A percentile compares a stretch with the other conserved stretches of the same genome.
phyloP scores from a whole-genome alignment of 2,888 invertebrate genomes.

The Drosophila tripunctata region DNA sequence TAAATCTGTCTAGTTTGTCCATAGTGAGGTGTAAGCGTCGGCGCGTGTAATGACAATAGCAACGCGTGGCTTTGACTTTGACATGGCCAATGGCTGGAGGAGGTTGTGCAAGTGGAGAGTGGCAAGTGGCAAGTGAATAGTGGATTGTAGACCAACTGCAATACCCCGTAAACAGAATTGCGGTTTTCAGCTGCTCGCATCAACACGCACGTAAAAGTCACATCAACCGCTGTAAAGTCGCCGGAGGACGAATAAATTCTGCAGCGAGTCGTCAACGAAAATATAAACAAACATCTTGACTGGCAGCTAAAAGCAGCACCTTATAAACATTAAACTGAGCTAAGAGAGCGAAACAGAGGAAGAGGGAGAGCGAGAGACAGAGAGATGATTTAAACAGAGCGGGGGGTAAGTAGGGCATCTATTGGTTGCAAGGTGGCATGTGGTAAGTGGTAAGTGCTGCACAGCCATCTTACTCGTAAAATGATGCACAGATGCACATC shows the following conservation, averaged over 20 bases:
- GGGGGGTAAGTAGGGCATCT: conserved; percentile 16
- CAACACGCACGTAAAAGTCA: conserved; percentile 72
- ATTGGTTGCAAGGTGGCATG: conserved; percentile 17
- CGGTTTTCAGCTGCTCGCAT: conserved; percentile 39
- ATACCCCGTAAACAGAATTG: conserved; percentile 53
- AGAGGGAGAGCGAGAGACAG: neutral
- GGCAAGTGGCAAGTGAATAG: conserved; percentile 5
- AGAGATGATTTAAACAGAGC: neutral
- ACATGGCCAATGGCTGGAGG: conserved; percentile 57
- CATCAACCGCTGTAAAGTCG: conserved; percentile 66
- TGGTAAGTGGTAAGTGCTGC: conserved; percentile 38
- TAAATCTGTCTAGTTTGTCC: neutral
- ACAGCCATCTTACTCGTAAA: conserved; percentile 50
- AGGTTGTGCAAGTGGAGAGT: neutral
- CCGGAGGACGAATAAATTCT: conserved; percentile 43
- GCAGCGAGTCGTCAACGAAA: conserved; percentile 62
- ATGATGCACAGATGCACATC: conserved; percentile 66
- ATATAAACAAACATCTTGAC: conserved; percentile 67
- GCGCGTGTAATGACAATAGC: conserved; percentile 78
- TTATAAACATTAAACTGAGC: conserved; percentile 72
- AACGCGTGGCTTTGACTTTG: conserved; percentile 74
- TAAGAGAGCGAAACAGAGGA: neutral
- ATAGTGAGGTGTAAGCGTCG: conserved; percentile 60
- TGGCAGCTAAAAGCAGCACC: conserved; percentile 76
- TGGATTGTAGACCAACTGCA: conserved; percentile 4